These are phyloP conservation scores for Drosophila nigrodunni DNA, from an alignment of 1,140 invertebrate genomes.

Conservation along the genomic window DNA sequence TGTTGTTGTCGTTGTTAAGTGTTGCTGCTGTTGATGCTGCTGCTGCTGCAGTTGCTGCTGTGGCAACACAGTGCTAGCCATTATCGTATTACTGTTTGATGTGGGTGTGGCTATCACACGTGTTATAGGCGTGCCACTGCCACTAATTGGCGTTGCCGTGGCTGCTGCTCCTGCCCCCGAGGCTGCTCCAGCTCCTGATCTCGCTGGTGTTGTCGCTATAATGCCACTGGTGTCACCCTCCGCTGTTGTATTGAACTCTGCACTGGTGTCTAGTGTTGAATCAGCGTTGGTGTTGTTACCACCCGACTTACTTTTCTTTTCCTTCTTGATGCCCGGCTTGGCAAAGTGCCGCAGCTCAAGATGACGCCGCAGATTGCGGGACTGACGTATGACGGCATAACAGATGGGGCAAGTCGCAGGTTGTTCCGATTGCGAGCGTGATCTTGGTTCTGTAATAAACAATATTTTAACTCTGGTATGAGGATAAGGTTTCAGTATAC, in stretches of 20 bases:
- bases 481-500: conserved; percentile 16
- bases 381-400: conserved; percentile 87
- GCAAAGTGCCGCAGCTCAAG: conserved; percentile 85
- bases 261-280: conserved; percentile 61
- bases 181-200: conserved; percentile 7
- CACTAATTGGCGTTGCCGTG: conserved; percentile 45
- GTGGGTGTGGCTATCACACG: conserved; percentile 61
- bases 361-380: conserved; percentile 87
- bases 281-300: conserved; percentile 38
- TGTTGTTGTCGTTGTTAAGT: conserved; percentile 43
- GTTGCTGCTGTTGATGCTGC: conserved; percentile 44
- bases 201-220: not conserved
- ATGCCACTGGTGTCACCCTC: conserved; percentile 61
- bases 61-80: conserved; percentile 66
- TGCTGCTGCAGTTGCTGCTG: conserved; percentile 66
- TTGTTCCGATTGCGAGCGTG: conserved; percentile 87
- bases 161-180: conserved; percentile 21
- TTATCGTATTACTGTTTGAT: conserved; percentile 49
- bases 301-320: conserved; percentile 84
- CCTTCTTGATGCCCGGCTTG: conserved; percentile 84
- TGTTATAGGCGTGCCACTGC: conserved; percentile 35
- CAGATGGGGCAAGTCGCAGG: conserved; percentile 88
- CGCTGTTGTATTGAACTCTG: conserved; percentile 64
- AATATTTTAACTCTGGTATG: not conserved
- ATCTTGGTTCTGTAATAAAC: conserved; percentile 81